Conservation (phyloP, 2,113 vertebrate species). For the Nibea albiflora region DNA sequence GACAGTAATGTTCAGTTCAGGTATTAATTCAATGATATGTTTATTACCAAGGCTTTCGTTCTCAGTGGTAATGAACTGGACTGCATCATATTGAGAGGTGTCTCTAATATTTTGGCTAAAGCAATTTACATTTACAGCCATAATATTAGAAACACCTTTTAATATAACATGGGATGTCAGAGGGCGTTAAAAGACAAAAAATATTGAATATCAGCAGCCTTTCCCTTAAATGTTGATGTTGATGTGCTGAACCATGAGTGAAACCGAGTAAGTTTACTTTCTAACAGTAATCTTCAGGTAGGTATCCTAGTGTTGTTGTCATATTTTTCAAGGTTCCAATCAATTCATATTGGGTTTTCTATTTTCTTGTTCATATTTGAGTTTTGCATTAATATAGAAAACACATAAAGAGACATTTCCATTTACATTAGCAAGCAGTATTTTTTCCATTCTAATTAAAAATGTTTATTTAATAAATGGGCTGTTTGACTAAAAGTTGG, state of each 20-base stretch:
- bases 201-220: background rate
- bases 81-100: no score
- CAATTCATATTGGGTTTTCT: background rate
- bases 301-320: background rate
- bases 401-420: background rate
- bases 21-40: no score
- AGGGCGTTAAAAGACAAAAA: background rate
- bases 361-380: background rate
- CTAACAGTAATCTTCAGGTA: background rate
- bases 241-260: background rate
- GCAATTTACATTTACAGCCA: no score
- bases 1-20: no score
- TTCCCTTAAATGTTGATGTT: background rate
- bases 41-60: no score
- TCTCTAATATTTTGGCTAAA: no score
- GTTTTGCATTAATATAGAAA: background rate
- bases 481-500: background rate
- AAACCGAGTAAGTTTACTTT: background rate
- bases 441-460: conserved; percentile 4
- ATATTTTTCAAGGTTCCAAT: background rate
- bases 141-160: no score
- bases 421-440: background rate
- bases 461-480: conserved; percentile 13
- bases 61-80: no score
- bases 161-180: no score